Evolutionary conservation across 30 jellyfish, hydroid and myxozoan genomes (phyloP).

Genomic region (Aurelia coerulea): DNA sequence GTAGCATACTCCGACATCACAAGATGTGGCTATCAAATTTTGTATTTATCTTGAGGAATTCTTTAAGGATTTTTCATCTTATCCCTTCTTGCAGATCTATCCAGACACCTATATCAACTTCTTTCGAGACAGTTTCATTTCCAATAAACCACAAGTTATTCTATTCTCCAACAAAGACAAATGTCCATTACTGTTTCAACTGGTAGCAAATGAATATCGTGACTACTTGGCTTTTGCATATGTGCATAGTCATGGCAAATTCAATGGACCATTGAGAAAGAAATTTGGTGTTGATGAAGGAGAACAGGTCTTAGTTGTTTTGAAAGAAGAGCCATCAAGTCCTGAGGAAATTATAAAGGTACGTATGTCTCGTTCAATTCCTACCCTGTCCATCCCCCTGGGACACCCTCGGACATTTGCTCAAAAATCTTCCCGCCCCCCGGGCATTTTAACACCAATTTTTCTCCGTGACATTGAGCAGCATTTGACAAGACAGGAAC

Average conservation of each 20-base stretch:
- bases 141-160: slow-evolving; percentile 86
- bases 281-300: slow-evolving; percentile 49
- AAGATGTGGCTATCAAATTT: too few relatives aligned
- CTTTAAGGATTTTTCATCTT: too few relatives aligned
- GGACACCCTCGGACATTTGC: too few relatives aligned
- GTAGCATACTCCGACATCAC: too few relatives aligned
- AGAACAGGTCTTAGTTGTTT: slow-evolving; percentile 74
- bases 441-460: too few relatives aligned
- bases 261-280: slow-evolving; percentile 43
- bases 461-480: too few relatives aligned
- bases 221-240: slow-evolving; percentile 78
- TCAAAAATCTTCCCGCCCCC: too few relatives aligned
- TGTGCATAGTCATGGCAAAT: slow-evolving; percentile 43
- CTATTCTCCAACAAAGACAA: slow-evolving; percentile 59
- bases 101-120: slow-evolving; percentile 38
- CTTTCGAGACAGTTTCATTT: slow-evolving; percentile 70
- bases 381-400: too few relatives aligned
- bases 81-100: slow-evolving; percentile 28
- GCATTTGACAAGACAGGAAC: too few relatives aligned
- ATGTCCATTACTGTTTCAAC: slow-evolving; percentile 73
- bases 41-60: too few relatives aligned
- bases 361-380: too few relatives aligned
- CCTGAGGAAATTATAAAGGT: slow-evolving; percentile 84
- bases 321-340: slow-evolving; percentile 89
- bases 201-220: slow-evolving; percentile 75